phyloP scores from a whole-genome alignment of 2,113 vertebrate genomes.

The Edolisoma coerulescens region DNA sequence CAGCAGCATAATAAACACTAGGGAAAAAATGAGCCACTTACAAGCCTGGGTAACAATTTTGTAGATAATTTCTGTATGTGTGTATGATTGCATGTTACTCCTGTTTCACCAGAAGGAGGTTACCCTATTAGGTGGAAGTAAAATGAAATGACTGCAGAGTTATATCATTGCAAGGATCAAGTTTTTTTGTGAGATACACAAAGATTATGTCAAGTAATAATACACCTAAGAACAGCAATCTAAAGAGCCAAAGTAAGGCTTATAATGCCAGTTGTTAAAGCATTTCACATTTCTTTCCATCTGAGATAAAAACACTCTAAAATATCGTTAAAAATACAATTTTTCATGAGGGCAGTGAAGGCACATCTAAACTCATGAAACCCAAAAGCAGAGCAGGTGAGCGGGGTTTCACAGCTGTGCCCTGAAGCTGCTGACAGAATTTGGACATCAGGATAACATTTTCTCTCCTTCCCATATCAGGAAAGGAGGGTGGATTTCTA shows the following conservation, averaged over 20 bases:
- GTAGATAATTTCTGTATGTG: not conserved
- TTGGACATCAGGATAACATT: rapidly evolving
- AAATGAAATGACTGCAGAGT: not conserved
- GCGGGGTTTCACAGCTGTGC: rapidly evolving
- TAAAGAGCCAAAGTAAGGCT: not conserved
- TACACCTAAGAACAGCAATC: not conserved
- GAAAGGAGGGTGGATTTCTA: not conserved
- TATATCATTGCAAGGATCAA: not conserved
- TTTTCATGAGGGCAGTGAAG: not conserved
- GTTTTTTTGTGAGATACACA: not conserved
- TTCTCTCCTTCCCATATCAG: not conserved
- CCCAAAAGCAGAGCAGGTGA: rapidly evolving
- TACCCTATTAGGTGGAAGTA: not conserved
- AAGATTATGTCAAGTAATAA: not conserved
- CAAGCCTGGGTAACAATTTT: not conserved
- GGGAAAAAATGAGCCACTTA: not conserved
- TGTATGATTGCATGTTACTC: not conserved
- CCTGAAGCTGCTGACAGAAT: not conserved
- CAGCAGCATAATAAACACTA: not conserved
- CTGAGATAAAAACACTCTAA: not conserved
- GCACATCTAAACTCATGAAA: rapidly evolving
- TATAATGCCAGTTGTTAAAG: not conserved
- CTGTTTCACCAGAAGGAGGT: not conserved
- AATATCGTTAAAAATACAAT: not conserved
- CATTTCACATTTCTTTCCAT: not conserved